Evolutionary conservation across 2,797 vertebrate species (phyloP).

Genomic region (Intellagama lesueurii): DNA sequence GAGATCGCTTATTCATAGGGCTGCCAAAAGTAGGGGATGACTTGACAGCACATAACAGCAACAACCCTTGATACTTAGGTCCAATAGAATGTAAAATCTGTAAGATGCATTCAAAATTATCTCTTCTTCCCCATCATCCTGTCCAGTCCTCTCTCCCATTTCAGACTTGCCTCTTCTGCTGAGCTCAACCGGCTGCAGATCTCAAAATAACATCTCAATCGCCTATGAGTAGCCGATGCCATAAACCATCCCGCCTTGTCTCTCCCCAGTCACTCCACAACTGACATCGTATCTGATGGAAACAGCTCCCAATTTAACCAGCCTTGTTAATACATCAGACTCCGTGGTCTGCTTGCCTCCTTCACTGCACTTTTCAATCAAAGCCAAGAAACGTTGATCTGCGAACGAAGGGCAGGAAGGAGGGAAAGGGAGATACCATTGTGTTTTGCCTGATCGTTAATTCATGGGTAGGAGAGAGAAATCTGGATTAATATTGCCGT

Average conservation of each 20-base stretch:
- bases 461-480: not conserved
- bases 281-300: not conserved
- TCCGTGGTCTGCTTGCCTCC: not conserved
- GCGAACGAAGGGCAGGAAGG: not conserved
- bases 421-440: not conserved
- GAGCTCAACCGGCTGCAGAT: not conserved
- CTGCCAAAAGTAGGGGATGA: too few relatives aligned
- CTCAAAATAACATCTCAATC: not conserved
- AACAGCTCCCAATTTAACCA: conserved; percentile 9
- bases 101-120: not conserved
- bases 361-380: conserved; percentile 7
- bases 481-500: not conserved
- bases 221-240: not conserved
- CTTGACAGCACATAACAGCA: too few relatives aligned
- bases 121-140: not conserved
- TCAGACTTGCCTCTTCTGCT: not conserved
- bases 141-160: not conserved
- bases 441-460: conserved; percentile 15
- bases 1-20: too few relatives aligned
- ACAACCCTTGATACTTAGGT: not conserved
- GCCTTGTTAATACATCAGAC: conserved; percentile 3
- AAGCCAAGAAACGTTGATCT: conserved; percentile 11
- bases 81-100: not conserved
- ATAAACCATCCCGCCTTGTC: not conserved
- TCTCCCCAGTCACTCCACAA: not conserved